Base-by-base conservation (phyloP, 2,797 vertebrate species). In the Centroberyx gerrardi region DNA sequence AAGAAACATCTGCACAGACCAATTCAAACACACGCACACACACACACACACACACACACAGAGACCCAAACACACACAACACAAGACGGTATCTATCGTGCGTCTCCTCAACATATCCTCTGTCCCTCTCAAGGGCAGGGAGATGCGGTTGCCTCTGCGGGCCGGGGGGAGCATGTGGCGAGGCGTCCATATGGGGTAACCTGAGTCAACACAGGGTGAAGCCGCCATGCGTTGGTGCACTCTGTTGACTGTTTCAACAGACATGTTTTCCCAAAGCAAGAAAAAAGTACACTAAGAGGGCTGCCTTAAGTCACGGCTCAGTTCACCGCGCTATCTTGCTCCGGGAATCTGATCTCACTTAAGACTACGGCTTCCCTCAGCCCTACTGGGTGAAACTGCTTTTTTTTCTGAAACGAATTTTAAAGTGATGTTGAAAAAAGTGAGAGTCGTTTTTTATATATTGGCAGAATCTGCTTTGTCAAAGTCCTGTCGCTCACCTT, bases 181-280 rank as follows among this genome's bases (percentile, higher is more conserved):
- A 87, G 89, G 87, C 73, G 68, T 89, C 92, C 84, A 89, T 89
- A 68, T 90, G 90, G 86, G 82, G 94, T 93, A 96, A 95, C 91
- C 81, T 59, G 94, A 95, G 92, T 87, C 83, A 85, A 87, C 17
- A 84, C 80, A 49, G 92, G 68, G 80, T 84, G 77, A 87, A 85
- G 83, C 90, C 86, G 78, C 83, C 48, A 74, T 80, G 90, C 84
- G 71, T 88, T 58, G 56, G 70, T 79, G 86, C 89, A 84, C 91
- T 90, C 88, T 94, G 93, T 95, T 95, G 93, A 93, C 93, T 93
- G 93, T 93, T 95, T 88, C 88, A 82, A 95, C 94, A 94, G 90
- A 90, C 91, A 81, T 96, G 94, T 96, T 95, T 94, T 94, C 92
- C 91, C 93, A 94, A 95, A 95, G 94, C 94, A 94, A 82, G 85